Base-by-base conservation (phyloP, 2,888 invertebrate genomes). In the Coenonympha arcania region DNA sequence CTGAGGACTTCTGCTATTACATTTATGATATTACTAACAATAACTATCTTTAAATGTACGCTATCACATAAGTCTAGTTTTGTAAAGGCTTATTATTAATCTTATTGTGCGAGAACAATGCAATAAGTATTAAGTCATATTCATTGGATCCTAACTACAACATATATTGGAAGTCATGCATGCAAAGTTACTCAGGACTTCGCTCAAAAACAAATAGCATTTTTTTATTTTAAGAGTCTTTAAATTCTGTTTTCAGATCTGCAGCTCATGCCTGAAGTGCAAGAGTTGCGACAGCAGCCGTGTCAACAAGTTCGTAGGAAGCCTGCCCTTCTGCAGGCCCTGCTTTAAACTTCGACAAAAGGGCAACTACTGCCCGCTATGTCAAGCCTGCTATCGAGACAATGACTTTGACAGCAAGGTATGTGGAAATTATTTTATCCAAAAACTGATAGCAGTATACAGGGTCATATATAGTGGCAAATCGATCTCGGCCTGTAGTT, bases 301-400 rank as follows among this genome's bases (percentile, higher is more conserved):
- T 52, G 93, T 94, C 33, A 91, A 90, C 63, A 92, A 93, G 69
- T 93, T 93, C 63, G 92, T 94, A 28, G 94, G 94, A 8, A 94
- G 95, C 73, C 86, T 95, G 62, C 93, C 95, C 3, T 90, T 96
- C 71, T 98, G 98, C 75, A 90, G 91, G 22, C 89, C 91, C 31
- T 98, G 98, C 79, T 95, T 95, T 72, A 92, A 93, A 67, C 87
- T 95, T 52, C 89, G 94, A 51, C 94, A 95, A 69, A 93, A 93
- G 73, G 96, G 95, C 54, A 96, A 95, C 75, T 95, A 90, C 73
- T 98, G 98, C 76, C 96, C 96, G 0, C 87, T 96, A 1, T 98
- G 98, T 79, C 93, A 95, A 69, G 92, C 93, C 59, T 95, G 95
- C 74, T 96, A 96, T 78, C 92, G 95, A 62, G 95, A 96, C 71